phyloP scores from a whole-genome alignment of 1,140 invertebrate species.

The Drosophila arawakana region DNA sequence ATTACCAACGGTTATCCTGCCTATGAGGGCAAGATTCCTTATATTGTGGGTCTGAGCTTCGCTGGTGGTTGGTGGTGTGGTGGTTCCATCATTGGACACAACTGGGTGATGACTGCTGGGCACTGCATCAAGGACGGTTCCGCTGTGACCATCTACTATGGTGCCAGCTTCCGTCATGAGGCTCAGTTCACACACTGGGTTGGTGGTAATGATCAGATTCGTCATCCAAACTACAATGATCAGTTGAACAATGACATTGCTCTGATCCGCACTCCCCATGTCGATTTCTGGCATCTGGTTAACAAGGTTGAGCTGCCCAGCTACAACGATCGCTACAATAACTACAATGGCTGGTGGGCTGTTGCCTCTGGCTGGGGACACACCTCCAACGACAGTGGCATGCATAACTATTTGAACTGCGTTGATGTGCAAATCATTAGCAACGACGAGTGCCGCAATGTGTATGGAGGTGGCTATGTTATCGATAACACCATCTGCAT shows the following conservation, averaged over 20 bases:
- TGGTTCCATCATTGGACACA: constrained; percentile 85
- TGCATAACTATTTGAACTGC: constrained; percentile 52
- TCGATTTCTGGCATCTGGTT: constrained; percentile 60
- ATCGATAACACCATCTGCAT: constrained; percentile 67
- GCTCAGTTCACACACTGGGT: constrained; percentile 54
- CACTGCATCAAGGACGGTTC: constrained; percentile 27
- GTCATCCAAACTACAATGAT: constrained; percentile 40
- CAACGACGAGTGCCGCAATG: constrained; percentile 11
- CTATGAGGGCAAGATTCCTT: constrained; percentile 84
- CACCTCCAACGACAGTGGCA: constrained; percentile 50
- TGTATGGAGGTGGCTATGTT: constrained; percentile 30
- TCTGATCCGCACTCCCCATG: constrained; percentile 56
- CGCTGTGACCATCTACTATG: constrained; percentile 50
- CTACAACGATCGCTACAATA: constrained; percentile 52
- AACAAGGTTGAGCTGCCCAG: constrained; percentile 60
- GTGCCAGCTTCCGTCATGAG: constrained; percentile 63
- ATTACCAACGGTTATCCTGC: constrained; percentile 70
- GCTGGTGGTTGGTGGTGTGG: constrained; percentile 60
- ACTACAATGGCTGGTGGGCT: constrained; percentile 48
- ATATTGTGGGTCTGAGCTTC: constrained; percentile 84
- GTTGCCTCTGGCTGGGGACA: constrained; percentile 64
- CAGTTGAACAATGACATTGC: constrained; percentile 60
- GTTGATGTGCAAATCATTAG: constrained; percentile 52
- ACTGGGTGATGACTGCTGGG: constrained; percentile 86
- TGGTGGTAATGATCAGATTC: constrained; percentile 30